phyloP scores from a whole-genome alignment of 2,113 vertebrate species.

The Pseudopodoces humilis region DNA sequence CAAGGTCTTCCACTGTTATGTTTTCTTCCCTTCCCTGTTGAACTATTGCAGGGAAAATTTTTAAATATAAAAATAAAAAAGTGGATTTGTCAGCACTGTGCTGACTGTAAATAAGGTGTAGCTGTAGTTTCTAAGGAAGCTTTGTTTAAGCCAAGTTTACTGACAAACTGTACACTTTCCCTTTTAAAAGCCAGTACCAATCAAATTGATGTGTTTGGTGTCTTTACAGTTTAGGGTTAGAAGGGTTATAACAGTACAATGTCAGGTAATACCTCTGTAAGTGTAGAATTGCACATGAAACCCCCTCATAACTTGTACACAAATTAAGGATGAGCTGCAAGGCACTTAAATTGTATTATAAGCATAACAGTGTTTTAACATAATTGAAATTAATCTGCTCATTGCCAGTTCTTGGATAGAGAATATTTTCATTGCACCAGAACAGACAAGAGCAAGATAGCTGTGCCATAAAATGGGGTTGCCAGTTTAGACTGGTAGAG shows the following conservation, averaged over 20 bases:
- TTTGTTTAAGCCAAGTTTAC: background rate
- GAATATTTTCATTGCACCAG: background rate
- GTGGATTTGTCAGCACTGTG: background rate
- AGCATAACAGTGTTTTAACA: background rate
- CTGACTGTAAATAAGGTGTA: background rate
- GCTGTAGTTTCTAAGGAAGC: background rate
- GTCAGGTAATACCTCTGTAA: background rate
- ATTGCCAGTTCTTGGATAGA: background rate
- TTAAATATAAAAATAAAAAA: background rate
- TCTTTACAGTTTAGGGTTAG: background rate
- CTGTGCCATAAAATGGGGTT: background rate
- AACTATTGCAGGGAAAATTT: background rate
- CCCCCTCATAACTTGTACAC: background rate
- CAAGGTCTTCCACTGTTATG: background rate
- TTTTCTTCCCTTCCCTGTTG: background rate
- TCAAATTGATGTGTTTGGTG: background rate
- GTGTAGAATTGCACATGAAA: background rate
- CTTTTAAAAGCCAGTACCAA: background rate
- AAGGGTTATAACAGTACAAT: background rate
- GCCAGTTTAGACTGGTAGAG: background rate
- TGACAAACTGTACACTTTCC: background rate
- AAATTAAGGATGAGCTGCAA: background rate
- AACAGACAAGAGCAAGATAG: background rate
- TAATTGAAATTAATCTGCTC: background rate
- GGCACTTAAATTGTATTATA: background rate